Conservation (phyloP, 2,888 invertebrate genomes). For the Parnassius apollo region DNA sequence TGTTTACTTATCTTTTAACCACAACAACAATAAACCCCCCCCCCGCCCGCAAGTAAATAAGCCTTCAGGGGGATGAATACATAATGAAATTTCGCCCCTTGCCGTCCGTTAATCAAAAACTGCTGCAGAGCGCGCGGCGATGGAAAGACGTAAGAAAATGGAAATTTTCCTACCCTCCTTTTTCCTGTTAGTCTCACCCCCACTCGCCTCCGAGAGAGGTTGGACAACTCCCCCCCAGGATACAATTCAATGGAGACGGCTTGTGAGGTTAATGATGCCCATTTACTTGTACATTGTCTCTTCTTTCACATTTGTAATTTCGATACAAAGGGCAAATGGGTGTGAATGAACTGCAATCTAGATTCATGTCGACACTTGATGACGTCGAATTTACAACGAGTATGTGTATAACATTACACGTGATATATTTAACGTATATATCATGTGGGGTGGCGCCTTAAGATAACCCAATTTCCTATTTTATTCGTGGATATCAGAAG, state of each 20-base stretch:
- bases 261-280: constrained; percentile 29
- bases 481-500: too few species aligned
- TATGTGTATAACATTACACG: too few species aligned
- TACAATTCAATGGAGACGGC: constrained; percentile 41
- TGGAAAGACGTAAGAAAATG: constrained; percentile 79
- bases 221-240: constrained; percentile 55
- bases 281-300: background rate
- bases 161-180: constrained; percentile 81
- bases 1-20: constrained; percentile 24
- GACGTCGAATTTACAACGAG: too few species aligned
- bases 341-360: too few species aligned
- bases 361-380: too few species aligned
- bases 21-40: constrained; percentile 51
- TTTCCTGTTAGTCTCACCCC: constrained; percentile 73
- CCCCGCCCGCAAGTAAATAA: constrained; percentile 54
- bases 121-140: constrained; percentile 67
- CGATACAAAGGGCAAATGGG: too few species aligned
- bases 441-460: too few species aligned
- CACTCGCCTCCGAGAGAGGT: constrained; percentile 52
- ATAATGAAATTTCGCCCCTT: constrained; percentile 77
- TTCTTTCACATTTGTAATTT: too few species aligned
- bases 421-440: too few species aligned
- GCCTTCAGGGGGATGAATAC: constrained; percentile 67
- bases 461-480: too few species aligned
- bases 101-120: constrained; percentile 80